Evolutionary conservation across 2,797 vertebrate genomes (phyloP), one percentile per base, ranked within the genome.

Genomic region (Xiphophorus birchmanni): DNA sequence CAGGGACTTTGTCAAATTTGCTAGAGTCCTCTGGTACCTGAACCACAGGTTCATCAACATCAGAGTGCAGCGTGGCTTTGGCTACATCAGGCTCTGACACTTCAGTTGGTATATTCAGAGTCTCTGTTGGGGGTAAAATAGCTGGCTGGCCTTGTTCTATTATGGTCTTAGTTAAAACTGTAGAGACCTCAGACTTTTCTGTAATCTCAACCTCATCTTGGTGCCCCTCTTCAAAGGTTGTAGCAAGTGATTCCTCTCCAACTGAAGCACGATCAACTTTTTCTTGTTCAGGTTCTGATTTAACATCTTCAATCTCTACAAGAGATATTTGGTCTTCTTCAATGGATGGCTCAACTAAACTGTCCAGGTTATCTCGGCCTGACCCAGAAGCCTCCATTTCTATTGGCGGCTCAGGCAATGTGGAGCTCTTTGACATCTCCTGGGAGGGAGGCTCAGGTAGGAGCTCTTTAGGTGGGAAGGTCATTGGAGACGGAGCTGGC

Each of bases 351-450:
- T 23, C 52, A 13, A 75, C 72, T 37, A 77, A 47, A 40, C 79
- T 77, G 45, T 88, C 86, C 73, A 83, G 58, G 44, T 90, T 37
- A 0, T 78, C 82, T 44, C 80, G 76, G 18, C 74, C 90, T 44
- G 45, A 88, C 60, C 94, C 95, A 32, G 94, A 94, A 52, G 90
- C 91, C 88, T 94, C 95, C 0, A 23, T 44, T 78, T 90, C 91
- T 80, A 89, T 67, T 1, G 93, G 83, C 0, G 89, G 87, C 79
- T 93, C 85, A 40, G 90, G 85, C 7, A 93, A 75, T 1, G 79
- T 79, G 72, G 76, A 1, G 4, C n/a, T 80, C 17, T 83, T 90
- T 60, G 88, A 76, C 23, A 79, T 75, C 72, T 88, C 92, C 23
- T 78, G 65, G 15, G 73, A 77, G 12, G 82, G 76, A 50, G 50